A percentile compares a stretch with the other conserved stretches of the same genome.
phyloP scores from a whole-genome alignment of 2,113 vertebrate genomes.

The Bolborhynchus lineola region DNA sequence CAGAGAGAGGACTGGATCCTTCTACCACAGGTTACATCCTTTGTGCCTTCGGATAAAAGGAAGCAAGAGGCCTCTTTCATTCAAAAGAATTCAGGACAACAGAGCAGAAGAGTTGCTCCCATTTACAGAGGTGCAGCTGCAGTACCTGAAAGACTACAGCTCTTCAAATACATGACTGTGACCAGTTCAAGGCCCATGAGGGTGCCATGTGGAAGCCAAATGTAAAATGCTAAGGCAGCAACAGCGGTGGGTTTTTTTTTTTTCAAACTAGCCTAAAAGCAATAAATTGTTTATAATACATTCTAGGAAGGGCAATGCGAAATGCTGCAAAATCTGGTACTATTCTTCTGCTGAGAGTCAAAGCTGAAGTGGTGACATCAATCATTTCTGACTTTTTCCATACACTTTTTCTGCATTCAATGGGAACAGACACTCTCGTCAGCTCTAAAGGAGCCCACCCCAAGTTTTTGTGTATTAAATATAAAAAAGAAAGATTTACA shows the following conservation, averaged over 20 bases:
- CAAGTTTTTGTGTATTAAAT: background rate
- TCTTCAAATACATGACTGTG: background rate
- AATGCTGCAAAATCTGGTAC: background rate
- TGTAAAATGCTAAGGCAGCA: background rate
- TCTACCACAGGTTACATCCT: background rate
- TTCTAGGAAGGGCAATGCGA: background rate
- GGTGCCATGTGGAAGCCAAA: background rate
- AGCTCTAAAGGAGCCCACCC: background rate
- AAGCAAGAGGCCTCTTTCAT: background rate
- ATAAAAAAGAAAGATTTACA: background rate
- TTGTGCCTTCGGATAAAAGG: background rate
- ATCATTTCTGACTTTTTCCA: background rate
- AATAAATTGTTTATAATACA: background rate
- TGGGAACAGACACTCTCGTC: background rate
- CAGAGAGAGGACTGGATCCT: background rate
- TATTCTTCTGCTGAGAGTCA: background rate
- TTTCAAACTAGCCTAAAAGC: background rate
- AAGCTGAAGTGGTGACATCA: background rate
- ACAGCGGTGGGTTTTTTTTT: fast-evolving
- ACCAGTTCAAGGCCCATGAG: fast-evolving
- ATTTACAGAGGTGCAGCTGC: background rate
- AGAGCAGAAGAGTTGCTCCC: background rate
- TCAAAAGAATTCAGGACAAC: background rate
- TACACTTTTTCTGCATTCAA: background rate
- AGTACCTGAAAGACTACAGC: background rate